These are phyloP conservation scores for Notolabrus celidotus DNA, from an alignment of 2,797 vertebrate genomes.

Conservation along the genomic window DNA sequence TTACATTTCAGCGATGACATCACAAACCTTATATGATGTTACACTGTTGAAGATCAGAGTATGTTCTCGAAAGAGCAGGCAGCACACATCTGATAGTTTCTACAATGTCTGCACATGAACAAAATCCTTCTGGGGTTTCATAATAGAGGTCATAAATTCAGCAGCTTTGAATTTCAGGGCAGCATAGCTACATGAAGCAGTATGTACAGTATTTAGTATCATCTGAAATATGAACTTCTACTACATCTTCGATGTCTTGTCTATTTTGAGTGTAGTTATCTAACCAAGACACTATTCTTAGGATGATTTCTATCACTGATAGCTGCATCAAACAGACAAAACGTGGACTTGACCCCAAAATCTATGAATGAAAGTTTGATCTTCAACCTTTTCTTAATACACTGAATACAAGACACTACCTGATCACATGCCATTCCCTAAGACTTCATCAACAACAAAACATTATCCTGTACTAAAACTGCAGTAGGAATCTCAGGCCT, in stretches of 20 bases:
- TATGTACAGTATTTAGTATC: slow-evolving; percentile 72
- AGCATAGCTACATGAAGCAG: slow-evolving; percentile 47
- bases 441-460: slow-evolving; percentile 43
- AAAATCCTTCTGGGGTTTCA: slow-evolving; percentile 55
- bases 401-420: neutral
- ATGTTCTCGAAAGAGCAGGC: neutral
- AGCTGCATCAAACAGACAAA: slow-evolving; percentile 7
- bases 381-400: neutral
- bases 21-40: neutral
- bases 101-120: slow-evolving; percentile 24
- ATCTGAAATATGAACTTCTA: slow-evolving; percentile 67
- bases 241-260: slow-evolving; percentile 59
- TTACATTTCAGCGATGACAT: slow-evolving; percentile 13
- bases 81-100: neutral
- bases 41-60: neutral
- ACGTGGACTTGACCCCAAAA: neutral
- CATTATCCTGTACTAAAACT: slow-evolving; percentile 30
- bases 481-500: slow-evolving; percentile 47
- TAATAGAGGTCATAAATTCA: slow-evolving; percentile 59
- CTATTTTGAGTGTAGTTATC: slow-evolving; percentile 66
- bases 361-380: neutral
- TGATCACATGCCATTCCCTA: slow-evolving; percentile 28
- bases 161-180: slow-evolving; percentile 42
- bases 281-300: slow-evolving; percentile 46
- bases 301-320: slow-evolving; percentile 19